Evolutionary conservation across 35 echinoderm and acorn worm genomes (phyloP).

Genomic region (Acanthaster planci): DNA sequence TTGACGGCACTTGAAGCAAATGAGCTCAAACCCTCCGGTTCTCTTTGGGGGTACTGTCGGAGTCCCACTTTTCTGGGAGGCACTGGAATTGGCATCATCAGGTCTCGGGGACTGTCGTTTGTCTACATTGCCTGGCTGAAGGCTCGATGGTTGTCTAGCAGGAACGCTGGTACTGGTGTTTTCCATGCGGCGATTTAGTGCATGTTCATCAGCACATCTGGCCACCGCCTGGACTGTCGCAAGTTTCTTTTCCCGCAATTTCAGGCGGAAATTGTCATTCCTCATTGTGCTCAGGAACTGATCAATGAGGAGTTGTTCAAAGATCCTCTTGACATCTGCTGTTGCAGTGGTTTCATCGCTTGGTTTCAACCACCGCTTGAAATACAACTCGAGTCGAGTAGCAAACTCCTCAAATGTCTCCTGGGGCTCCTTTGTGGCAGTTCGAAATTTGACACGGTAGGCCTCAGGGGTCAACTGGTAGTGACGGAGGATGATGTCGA

Average conservation of each 20-base stretch:
- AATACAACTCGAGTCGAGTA: conserved; percentile 21
- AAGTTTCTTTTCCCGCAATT: conserved; percentile 15
- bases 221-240: conserved; percentile 8
- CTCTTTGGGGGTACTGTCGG: background rate
- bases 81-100: no score
- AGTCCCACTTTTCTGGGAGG: no score
- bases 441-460: conserved; percentile 43
- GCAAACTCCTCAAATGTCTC: conserved; percentile 51
- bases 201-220: conserved; percentile 30
- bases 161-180: no score
- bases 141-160: no score
- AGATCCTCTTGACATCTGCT: conserved; percentile 21
- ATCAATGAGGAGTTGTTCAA: conserved; percentile 21
- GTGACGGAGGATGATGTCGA: conserved; percentile 16
- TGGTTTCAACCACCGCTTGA: conserved; percentile 27
- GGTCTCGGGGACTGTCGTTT: no score
- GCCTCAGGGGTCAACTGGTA: conserved; percentile 42
- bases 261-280: conserved; percentile 26
- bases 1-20: conserved; percentile 11
- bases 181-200: background rate
- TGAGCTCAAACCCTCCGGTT: background rate
- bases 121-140: no score
- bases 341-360: background rate
- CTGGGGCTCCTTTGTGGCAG: conserved; percentile 21
- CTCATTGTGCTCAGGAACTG: conserved; percentile 11